Percentiles rank a stretch among this genome's conserved stretches.
phyloP scores from a whole-genome alignment of 2,113 vertebrate genomes.

The Solenodon paradoxus region DNA sequence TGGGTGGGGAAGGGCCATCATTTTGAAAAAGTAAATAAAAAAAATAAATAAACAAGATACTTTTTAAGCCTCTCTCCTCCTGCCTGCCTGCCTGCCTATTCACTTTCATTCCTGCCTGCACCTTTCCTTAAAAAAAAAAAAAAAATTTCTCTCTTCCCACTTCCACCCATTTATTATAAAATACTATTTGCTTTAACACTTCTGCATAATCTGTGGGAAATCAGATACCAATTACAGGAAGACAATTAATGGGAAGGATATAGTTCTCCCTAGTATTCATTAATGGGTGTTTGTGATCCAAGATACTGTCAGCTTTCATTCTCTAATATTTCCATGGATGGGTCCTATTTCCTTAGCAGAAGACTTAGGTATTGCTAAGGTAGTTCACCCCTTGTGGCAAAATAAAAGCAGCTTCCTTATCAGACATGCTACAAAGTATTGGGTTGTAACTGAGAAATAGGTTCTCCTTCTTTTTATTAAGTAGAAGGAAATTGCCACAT shows the following conservation, averaged over 20 bases:
- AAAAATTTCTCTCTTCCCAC: constrained; percentile 45
- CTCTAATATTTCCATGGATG: constrained; percentile 54
- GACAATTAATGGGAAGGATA: constrained; percentile 40
- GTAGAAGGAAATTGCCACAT: neutral
- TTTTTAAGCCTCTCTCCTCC: too few species aligned
- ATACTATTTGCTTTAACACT: constrained; percentile 23
- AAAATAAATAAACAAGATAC: too few species aligned
- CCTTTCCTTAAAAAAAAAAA: too few species aligned
- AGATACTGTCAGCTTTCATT: constrained; percentile 57
- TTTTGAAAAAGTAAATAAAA: too few species aligned
- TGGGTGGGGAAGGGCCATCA: too few species aligned
- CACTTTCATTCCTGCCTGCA: too few species aligned
- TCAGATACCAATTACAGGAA: constrained; percentile 58
- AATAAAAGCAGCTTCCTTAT: constrained; percentile 26
- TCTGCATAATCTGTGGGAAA: constrained; percentile 61
- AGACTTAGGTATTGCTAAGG: constrained; percentile 22
- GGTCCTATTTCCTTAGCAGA: constrained; percentile 43
- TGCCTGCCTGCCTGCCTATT: too few species aligned
- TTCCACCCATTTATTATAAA: constrained; percentile 51
- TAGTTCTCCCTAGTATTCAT: constrained; percentile 55
- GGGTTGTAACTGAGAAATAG: neutral
- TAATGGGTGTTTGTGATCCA: constrained; percentile 71
- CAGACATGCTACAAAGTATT: constrained; percentile 4
- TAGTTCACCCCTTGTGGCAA: constrained; percentile 22
- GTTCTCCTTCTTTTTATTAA: constrained; percentile 26